Base-by-base conservation (phyloP, 2,888 invertebrate species). In the Ethmia dodecea region DNA sequence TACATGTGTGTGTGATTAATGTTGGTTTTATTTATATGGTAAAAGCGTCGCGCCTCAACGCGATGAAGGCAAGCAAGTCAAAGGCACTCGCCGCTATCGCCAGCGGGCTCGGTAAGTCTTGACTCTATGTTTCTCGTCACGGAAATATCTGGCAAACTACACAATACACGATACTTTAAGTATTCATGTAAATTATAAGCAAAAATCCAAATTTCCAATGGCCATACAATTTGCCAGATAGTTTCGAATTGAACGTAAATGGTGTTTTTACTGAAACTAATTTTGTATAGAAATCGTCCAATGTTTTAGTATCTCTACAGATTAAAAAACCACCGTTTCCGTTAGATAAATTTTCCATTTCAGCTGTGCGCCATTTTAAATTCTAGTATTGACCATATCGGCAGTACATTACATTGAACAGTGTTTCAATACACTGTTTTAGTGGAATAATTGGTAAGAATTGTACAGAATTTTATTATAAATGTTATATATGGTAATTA, bases 41-140 rank as follows among this genome's bases (percentile, higher is more conserved):
- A 84, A 86, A 89, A 89, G 87, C 87, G 43, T 81, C 89, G 90
- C 91, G 92, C 83, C 91, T 91, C 83, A 89, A 89, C 88, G 88
- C 89, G 71, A 83, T 92, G 89, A 86, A 83, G 71, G 84, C 84
- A 59, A 91, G 91, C 90, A 93, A 93, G 91, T 92, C 92, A 87
- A 90, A 91, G 87, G 94, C 94, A 88, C 92, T 95, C 88, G 93
- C 95, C 87, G 93, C 95, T 89, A 91, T 96, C 88, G 93, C 94
- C 76, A 92, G 92, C 66, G 93, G 93, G 77, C 92, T 97, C 75
- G 96, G 96, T 97, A 90, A 97, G 96, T 95, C 52, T 36, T 49
- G 38, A 47, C 65, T 62, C 57, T 60, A 25, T 6, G 4, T 14
- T 13, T 18, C 10, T 35, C 25, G 34, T 15, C 37, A 25, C 31